Evolutionary conservation across 30 jellyfish, hydroid and myxozoan species (phyloP), one percentile per base, ranked within the genome.

Genomic region (Morbakka virulenta): DNA sequence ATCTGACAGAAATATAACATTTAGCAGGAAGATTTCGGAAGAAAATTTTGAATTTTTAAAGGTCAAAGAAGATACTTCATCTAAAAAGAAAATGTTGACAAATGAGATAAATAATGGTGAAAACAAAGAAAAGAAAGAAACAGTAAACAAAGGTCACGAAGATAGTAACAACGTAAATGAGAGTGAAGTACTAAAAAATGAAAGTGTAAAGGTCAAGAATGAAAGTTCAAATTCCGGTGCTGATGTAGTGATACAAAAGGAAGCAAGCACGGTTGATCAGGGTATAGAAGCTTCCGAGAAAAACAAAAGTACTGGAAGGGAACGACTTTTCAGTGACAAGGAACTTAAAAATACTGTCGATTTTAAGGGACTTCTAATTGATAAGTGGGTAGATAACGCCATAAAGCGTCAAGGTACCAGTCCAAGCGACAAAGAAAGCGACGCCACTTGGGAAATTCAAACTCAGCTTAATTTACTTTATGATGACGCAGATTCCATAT

Each of bases 401-500:
- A 28, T 74, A 6, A 83, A 72, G 35, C 72, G 57, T 17, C 31
- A 74, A 2, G 72, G 67, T 14, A 34, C 86, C 31, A 21, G 67
- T n/a, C 64, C 32, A 14, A 82, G 83, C 52, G 91, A 70, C 31
- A 88, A 77, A 4, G 49, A 35, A 63, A 36, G 76, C 0, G 88
- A 76, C 13, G 25, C 29, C 14, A 69, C 82, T 24, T 6, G 61
- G 2, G 84, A 62, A 14, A 85, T 50, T 25, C 69, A 80, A 11
- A 77, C 96, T 0, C 68, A 80, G 2, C 80, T 77, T 67, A 87
- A 79, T 12, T 65, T 87, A 2, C 75, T 52, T 35, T 87, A 84
- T 51, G 98, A 85, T 31, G 98, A 91, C 11, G 68, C 84, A 0
- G 98, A 91, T 50, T 91, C 98, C 20, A 65, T 91, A 35, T 62